phyloP scores from a whole-genome alignment of 2,797 vertebrate species.

The Pangasius macronema region DNA sequence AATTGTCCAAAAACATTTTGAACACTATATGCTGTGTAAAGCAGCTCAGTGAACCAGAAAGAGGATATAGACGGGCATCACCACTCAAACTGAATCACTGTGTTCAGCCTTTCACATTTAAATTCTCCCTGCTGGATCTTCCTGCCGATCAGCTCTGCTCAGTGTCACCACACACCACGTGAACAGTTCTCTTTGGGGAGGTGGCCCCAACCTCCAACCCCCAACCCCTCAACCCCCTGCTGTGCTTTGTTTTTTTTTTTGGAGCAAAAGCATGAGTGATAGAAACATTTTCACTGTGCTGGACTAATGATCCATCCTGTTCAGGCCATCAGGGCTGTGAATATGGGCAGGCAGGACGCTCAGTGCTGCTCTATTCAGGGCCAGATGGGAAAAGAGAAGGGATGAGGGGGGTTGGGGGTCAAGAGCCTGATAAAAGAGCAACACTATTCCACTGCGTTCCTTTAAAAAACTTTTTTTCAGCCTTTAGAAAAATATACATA shows the following conservation, averaged over 20 bases:
- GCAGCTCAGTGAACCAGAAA: not conserved
- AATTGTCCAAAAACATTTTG: not conserved
- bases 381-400: conserved; percentile 30
- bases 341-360: conserved; percentile 40
- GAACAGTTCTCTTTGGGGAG: conserved; percentile 59
- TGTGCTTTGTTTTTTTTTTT: conserved; percentile 48
- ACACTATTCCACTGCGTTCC: not conserved
- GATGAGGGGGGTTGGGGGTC: conserved; percentile 17
- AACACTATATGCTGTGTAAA: not conserved
- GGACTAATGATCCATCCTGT: conserved; percentile 47
- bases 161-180: conserved; percentile 57
- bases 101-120: conserved; percentile 67
- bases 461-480: conserved; percentile 19
- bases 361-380: conserved; percentile 38
- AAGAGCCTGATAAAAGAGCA: conserved; percentile 34
- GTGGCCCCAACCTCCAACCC: not conserved
- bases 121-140: conserved; percentile 62
- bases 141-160: conserved; percentile 54
- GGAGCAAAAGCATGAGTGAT: conserved; percentile 55
- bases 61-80: conserved; percentile 37
- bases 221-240: conserved; percentile 32
- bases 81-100: conserved; percentile 34
- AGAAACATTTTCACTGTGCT: conserved; percentile 57
- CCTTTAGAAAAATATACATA: not conserved
- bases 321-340: conserved; percentile 50